Percentiles rank a stretch among this genome's conserved stretches.
These are phyloP conservation scores for Antheraea pernyi DNA, from an alignment of 1,140 invertebrate species.

Conservation along the genomic window DNA sequence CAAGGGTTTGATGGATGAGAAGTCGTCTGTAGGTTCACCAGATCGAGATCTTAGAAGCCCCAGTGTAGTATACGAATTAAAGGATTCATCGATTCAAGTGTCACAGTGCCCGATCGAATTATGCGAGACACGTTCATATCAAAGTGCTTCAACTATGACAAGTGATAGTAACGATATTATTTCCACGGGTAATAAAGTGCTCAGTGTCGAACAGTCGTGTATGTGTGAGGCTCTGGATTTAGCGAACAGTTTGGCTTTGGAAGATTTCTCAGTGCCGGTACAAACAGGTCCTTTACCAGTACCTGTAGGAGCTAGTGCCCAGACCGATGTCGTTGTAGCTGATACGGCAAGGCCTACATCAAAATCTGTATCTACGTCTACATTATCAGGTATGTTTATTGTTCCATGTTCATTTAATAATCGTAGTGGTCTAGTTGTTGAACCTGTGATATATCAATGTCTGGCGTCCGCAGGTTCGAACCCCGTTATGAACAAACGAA, in stretches of 20 bases:
- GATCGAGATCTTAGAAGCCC: constrained; percentile 15
- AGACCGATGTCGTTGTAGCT: constrained; percentile 15
- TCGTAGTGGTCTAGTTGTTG: neutral
- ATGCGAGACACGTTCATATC: constrained; percentile 15
- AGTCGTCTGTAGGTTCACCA: constrained; percentile 18
- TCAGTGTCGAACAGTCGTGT: constrained; percentile 18
- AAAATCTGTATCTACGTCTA: constrained; percentile 18
- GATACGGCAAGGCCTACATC: constrained; percentile 29
- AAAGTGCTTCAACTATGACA: constrained; percentile 20
- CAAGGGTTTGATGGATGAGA: constrained; percentile 48
- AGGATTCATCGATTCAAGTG: constrained; percentile 25
- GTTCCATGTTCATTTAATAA: neutral
- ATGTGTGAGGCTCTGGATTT: constrained; percentile 23
- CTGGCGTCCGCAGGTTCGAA: no score
- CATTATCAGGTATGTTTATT: neutral
- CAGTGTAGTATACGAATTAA: constrained; percentile 21
- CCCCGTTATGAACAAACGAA: no score
- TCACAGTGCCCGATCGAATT: neutral
- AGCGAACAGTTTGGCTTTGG: neutral
- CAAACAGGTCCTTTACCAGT: constrained; percentile 57
- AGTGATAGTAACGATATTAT: constrained; percentile 18
- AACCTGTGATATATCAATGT: neutral
- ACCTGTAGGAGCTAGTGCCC: constrained; percentile 45
- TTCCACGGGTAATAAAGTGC: constrained; percentile 3
- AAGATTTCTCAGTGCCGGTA: neutral